Base-by-base conservation (phyloP, 2,888 invertebrate genomes). In the Lutraria lutraria region DNA sequence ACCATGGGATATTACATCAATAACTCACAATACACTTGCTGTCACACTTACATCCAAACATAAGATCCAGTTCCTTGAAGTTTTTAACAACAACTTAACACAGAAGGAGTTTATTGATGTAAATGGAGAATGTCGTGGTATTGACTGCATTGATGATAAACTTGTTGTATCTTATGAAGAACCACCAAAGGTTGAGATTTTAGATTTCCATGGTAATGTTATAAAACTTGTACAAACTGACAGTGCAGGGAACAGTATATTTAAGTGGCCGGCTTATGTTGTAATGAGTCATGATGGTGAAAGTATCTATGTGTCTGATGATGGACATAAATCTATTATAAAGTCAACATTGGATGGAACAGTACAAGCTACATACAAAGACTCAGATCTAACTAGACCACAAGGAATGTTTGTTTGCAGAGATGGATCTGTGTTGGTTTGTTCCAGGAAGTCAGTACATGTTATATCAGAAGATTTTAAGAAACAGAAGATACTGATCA, bases 361-460 rank as follows among this genome's bases (percentile, higher is more conserved):
- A 31, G 53, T 85, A 31, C 54, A 76, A 52, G 79, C 52, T 56
- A 34, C 79, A 21, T 85, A 85, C 29, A 85, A 76, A 52, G 85
- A 85, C 25, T 25, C 76, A 2, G 85, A 85, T 15, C 52, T 85
- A n/a, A 52, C 54, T 10, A 29, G 54, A 34, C 85, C 85, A 0
- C n/a, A 54, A 2, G 85, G 85, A 31, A n/a, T 85, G 34, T 54
- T 79, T 19, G 85, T 85, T 16, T 85, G 85, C n/a, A 25, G 79
- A 34, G 85, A 85, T 56, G 85, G 79, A 54, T 85, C 85, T 21
- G 54, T 85, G 29, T 52, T 85, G 8, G 85, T 85, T 19, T 85
- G 85, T 79, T 25, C 63, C 10, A 10, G 25, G 1, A 12, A 12
- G 8, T 68, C 63, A 10, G 25, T 68, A 68, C 63, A 68, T 68